Evolutionary conservation across 2,113 vertebrate genomes (phyloP).

Genomic region (Rhineura floridana): DNA sequence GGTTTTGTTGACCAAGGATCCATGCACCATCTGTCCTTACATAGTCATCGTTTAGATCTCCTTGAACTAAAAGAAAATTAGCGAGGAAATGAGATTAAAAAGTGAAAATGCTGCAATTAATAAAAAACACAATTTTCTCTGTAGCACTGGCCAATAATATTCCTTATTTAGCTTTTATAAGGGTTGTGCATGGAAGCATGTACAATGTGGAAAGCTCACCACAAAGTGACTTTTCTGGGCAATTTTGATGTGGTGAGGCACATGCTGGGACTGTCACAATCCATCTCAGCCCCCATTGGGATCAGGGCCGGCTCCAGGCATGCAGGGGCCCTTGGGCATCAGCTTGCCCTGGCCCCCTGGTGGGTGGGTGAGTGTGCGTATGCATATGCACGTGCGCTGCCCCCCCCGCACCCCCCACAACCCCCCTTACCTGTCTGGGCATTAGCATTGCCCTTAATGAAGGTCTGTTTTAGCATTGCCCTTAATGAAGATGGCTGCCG

Average conservation of each 20-base stretch:
- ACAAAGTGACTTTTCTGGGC: not conserved
- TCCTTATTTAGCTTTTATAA: not conserved
- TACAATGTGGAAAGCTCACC: not conserved
- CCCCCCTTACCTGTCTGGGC: no score
- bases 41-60: constrained; percentile 63
- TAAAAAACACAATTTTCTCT: not conserved
- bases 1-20: constrained; percentile 42
- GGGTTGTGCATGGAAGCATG: not conserved
- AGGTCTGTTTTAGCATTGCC: no score
- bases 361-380: no score
- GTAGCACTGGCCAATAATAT: not conserved
- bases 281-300: no score
- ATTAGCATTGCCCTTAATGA: no score
- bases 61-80: constrained; percentile 61
- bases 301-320: no score
- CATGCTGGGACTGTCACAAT: no score
- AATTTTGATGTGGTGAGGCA: not conserved
- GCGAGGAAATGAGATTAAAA: constrained; percentile 2
- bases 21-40: constrained; percentile 75
- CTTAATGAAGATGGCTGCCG: no score
- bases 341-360: no score
- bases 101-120: constrained; percentile 5
- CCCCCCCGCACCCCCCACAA: no score
- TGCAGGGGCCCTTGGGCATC: no score
- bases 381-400: no score